These are phyloP conservation scores for Pollenia angustigena DNA, from an alignment of 2,888 invertebrate genomes.

Conservation along the genomic window DNA sequence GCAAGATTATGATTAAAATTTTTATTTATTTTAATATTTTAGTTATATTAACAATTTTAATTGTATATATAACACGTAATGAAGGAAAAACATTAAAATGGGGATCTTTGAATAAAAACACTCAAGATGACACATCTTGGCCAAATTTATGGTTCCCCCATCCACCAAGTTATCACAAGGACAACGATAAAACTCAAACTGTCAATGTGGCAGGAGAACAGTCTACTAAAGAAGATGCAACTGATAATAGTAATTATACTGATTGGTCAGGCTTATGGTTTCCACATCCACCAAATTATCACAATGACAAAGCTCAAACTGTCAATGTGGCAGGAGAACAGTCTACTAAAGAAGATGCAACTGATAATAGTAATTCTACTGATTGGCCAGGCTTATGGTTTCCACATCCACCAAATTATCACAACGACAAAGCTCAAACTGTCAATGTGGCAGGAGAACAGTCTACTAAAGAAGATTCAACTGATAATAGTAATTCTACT, in stretches of 20 bases:
- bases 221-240: background rate
- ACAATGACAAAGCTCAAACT: slow-evolving; percentile 16
- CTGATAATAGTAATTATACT: background rate
- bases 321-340: slow-evolving; percentile 36
- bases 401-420: slow-evolving; percentile 73
- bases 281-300: slow-evolving; percentile 73
- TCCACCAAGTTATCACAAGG: slow-evolving; percentile 57
- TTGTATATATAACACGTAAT: slow-evolving; percentile 39
- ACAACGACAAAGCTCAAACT: slow-evolving; percentile 16
- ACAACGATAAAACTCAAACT: slow-evolving; percentile 25
- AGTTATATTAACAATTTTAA: slow-evolving; percentile 31
- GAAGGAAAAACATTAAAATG: slow-evolving; percentile 50
- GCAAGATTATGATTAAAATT: slow-evolving; percentile 74
- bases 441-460: slow-evolving; percentile 36
- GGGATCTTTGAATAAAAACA: slow-evolving; percentile 20
- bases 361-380: background rate
- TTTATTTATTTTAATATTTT: slow-evolving; percentile 55
- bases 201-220: slow-evolving; percentile 36
- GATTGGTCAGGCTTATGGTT: slow-evolving; percentile 76
- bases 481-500: background rate
- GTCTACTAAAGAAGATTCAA: background rate
- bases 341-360: background rate
- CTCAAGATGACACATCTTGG: slow-evolving; percentile 78
- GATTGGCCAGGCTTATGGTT: slow-evolving; percentile 76
- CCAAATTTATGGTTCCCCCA: slow-evolving; percentile 84